A percentile compares a stretch with the other conserved stretches of the same genome.
Conservation (phyloP, 2,888 invertebrate species). For the Biston stratarius region DNA sequence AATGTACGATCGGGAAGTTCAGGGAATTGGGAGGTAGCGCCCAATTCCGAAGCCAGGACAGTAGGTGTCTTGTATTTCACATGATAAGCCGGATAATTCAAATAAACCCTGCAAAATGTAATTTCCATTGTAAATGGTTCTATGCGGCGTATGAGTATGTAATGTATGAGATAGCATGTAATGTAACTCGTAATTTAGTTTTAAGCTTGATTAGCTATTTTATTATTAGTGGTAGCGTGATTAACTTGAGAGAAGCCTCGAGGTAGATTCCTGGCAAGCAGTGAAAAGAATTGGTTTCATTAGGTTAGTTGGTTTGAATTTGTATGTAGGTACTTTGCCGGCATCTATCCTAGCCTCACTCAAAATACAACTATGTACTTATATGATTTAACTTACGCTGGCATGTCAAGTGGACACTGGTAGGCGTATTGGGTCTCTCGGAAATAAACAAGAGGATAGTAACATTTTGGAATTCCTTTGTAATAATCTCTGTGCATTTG, state of each 20-base stretch:
- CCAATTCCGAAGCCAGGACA: conserved; percentile 75
- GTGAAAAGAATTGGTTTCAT: no score
- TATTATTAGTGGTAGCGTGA: no score
- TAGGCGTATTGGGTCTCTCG: conserved; percentile 71
- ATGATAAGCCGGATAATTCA: conserved; percentile 82
- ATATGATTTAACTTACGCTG: conserved; percentile 58
- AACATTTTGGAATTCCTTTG: conserved; percentile 82
- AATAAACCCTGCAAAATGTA: conserved; percentile 72
- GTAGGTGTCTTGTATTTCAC: conserved; percentile 84
- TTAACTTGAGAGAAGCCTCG: no score
- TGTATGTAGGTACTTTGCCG: no score
- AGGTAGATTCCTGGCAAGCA: no score
- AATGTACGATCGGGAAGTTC: conserved; percentile 81
- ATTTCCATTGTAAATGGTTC: background rate
- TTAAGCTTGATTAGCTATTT: no score
- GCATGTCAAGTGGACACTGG: conserved; percentile 84
- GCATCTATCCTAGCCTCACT: no score
- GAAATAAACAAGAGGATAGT: conserved; percentile 86
- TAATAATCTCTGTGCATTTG: conserved; percentile 87
- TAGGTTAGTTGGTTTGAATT: no score
- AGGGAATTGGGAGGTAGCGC: conserved; percentile 71
- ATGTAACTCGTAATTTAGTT: no score
- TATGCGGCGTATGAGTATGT: no score
- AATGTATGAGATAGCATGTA: no score
- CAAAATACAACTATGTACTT: background rate